Base-by-base conservation (phyloP, 2,888 invertebrate species). In the Elysia crispata region DNA sequence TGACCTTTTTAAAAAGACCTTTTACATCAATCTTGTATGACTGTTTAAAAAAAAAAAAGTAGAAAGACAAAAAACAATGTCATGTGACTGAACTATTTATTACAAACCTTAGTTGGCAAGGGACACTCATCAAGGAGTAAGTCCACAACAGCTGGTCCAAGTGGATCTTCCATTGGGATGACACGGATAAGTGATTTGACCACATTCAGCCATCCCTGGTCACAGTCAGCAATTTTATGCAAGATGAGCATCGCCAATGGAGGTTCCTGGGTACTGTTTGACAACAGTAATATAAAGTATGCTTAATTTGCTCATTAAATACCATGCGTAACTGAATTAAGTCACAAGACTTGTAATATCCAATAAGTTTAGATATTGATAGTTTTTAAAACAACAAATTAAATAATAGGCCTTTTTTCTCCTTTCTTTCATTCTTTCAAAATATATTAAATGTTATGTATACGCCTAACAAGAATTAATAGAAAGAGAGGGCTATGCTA, bases 51-150 rank as follows among this genome's bases (percentile, higher is more conserved):
- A 41, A 41, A 41, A 41, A 3, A 41, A 6, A 41, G 41, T 6
- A 41, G 41, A 41, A 41, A 41, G 41, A 41, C 41, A 11, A 41
- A 41, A 41, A 41, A 11, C 41, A 41, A n/a, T 41, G 41, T 6
- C 41, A 41, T n/a, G n/a, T n/a, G n/a, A n/a, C n/a, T n/a, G n/a
- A n/a, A n/a, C n/a, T n/a, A 54, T 54, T 20, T 54, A 54, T 54
- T 5, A 78, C 80, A 18, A 90, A 95, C 96, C 94, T 95, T 96
- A 76, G 97, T 96, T 20, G 98, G 98, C 83, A 98, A 93, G 20
- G 97, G 97, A 89, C 97, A 97, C 90, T 97, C 97, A 90, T 98
- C 97, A 79, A 98, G 93, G 30, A 98, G 93, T 66, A 98, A 94
- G 0, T 96, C 96, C 83, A 98, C 97, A 60, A 97, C 96, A 25